Evolutionary conservation across 92 coral and sea anemone species (phyloP).

Genomic region (Bergia sp.): DNA sequence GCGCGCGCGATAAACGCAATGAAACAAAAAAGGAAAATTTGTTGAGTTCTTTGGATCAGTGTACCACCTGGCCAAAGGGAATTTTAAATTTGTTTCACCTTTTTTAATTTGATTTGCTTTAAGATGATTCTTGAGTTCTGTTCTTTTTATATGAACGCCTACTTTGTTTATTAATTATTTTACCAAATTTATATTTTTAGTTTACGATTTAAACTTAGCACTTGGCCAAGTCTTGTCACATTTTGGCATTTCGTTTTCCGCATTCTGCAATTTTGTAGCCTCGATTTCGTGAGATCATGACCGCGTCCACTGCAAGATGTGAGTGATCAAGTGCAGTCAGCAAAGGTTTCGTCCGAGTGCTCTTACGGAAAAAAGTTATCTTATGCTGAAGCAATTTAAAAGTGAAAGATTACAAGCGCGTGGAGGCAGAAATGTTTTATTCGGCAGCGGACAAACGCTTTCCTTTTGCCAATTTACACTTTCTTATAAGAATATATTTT

Average conservation of each 20-base stretch:
- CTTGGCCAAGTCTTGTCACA: background rate
- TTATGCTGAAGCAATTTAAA: too few species aligned
- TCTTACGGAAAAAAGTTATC: too few species aligned
- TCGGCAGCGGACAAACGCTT: too few species aligned
- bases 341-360: too few species aligned
- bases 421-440: too few species aligned
- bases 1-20: too few species aligned
- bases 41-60: background rate
- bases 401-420: too few species aligned
- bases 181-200: background rate
- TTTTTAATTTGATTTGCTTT: background rate
- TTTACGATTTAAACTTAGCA: background rate
- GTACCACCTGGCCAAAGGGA: background rate
- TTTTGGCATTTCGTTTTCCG: too few species aligned
- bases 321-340: too few species aligned
- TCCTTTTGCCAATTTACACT: too few species aligned
- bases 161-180: background rate
- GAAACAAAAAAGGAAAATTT: too few species aligned
- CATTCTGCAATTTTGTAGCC: constrained; percentile 11
- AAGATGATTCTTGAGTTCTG: background rate
- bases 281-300: constrained; percentile 1
- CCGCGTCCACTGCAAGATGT: background rate
- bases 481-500: too few species aligned
- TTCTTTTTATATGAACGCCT: background rate
- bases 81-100: background rate